Percentiles rank a stretch among this genome's conserved stretches.
Conservation (phyloP, 2,888 invertebrate species). For the Ormia ochracea region DNA sequence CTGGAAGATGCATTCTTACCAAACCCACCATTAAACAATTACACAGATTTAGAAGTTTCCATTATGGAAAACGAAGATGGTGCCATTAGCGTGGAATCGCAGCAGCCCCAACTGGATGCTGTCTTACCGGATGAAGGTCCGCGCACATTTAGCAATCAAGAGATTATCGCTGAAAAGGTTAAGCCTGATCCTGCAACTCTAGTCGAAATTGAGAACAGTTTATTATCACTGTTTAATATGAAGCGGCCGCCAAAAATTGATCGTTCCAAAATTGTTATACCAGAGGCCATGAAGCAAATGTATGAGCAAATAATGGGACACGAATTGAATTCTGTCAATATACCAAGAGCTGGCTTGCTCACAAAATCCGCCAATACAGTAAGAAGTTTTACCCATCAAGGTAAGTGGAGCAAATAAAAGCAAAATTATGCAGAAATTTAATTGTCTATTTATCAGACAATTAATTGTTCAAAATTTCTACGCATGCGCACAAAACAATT, state of each 20-base stretch:
- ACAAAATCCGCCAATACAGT: slow-evolving; percentile 90
- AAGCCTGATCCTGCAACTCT: slow-evolving; percentile 77
- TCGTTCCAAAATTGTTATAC: slow-evolving; percentile 79
- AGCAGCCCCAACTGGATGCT: slow-evolving; percentile 49
- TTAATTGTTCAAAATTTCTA: no score
- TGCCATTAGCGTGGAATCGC: slow-evolving; percentile 34
- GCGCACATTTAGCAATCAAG: slow-evolving; percentile 72
- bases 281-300: slow-evolving; percentile 87
- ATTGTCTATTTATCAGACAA: neutral
- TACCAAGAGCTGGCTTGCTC: slow-evolving; percentile 83
- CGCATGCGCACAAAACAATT: no score
- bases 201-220: slow-evolving; percentile 77
- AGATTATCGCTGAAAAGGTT: slow-evolving; percentile 70
- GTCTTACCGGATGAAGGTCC: slow-evolving; percentile 61
- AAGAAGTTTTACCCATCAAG: slow-evolving; percentile 88
- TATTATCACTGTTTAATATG: slow-evolving; percentile 76
- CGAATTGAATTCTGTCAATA: slow-evolving; percentile 81
- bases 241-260: slow-evolving; percentile 77
- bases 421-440: neutral
- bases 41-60: slow-evolving; percentile 63
- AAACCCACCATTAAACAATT: neutral
- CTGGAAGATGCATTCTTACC: neutral
- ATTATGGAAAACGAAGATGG: slow-evolving; percentile 67
- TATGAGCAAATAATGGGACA: slow-evolving; percentile 83
- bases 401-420: slow-evolving; percentile 77